Evolutionary conservation across 2,113 vertebrate species (phyloP).

Genomic region (Carlito syrichta): DNA sequence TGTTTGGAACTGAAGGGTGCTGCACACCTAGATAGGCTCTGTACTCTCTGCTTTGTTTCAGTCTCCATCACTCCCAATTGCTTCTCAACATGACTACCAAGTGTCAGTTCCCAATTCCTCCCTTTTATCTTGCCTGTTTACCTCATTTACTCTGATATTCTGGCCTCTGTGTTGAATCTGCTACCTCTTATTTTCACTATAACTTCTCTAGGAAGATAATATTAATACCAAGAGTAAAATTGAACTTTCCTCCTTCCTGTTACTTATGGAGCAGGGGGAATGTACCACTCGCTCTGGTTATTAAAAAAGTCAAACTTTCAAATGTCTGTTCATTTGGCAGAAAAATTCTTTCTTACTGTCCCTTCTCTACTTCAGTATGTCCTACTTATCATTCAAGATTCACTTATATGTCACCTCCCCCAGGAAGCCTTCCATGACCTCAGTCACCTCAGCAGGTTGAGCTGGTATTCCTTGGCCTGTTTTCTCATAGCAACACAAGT

Average conservation of each 20-base stretch:
- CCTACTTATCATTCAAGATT: background rate
- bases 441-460: background rate
- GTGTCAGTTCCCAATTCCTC: background rate
- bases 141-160: background rate
- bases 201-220: background rate
- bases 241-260: background rate
- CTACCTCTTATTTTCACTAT: background rate
- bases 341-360: background rate
- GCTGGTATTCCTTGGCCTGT: background rate
- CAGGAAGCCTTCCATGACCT: background rate
- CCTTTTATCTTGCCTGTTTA: background rate
- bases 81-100: background rate
- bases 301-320: background rate
- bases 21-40: rapidly evolving
- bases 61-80: background rate
- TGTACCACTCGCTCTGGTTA: background rate
- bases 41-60: background rate
- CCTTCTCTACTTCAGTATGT: background rate
- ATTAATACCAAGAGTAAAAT: background rate
- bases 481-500: background rate
- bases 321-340: background rate
- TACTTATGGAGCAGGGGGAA: background rate
- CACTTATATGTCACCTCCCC: background rate
- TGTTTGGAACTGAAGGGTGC: background rate
- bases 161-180: background rate